These are phyloP conservation scores for Acrobasis repandana DNA, from an alignment of 2,888 invertebrate species.

Conservation along the genomic window DNA sequence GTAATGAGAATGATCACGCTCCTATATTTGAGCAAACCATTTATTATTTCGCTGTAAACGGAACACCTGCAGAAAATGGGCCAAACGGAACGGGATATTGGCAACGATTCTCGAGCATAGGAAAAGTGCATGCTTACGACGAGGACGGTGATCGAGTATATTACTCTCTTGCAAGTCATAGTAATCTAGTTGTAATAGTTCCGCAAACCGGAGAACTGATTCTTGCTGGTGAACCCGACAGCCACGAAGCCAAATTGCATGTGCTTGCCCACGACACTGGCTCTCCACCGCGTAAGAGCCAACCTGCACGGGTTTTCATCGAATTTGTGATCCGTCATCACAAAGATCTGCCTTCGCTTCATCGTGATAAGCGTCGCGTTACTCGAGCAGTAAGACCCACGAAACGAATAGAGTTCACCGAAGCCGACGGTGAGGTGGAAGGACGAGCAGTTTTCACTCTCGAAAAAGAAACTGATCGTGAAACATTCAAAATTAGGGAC, in stretches of 20 bases:
- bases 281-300: constrained; percentile 87
- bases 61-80: constrained; percentile 81
- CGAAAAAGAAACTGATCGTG: constrained; percentile 95
- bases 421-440: constrained; percentile 94
- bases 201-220: constrained; percentile 96
- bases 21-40: constrained; percentile 91
- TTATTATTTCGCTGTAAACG: constrained; percentile 90
- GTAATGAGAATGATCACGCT: constrained; percentile 96
- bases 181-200: constrained; percentile 92
- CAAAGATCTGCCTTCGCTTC: constrained; percentile 85
- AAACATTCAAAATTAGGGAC: constrained; percentile 96
- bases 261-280: constrained; percentile 93
- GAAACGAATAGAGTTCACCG: constrained; percentile 95
- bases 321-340: constrained; percentile 86
- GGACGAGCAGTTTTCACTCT: constrained; percentile 94
- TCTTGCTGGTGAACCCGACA: constrained; percentile 89
- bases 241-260: constrained; percentile 86
- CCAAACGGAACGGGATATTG: constrained; percentile 85
- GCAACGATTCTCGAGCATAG: constrained; percentile 92
- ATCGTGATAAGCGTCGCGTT: constrained; percentile 89
- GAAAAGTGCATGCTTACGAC: constrained; percentile 93
- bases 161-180: constrained; percentile 91
- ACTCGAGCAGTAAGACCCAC: constrained; percentile 97
- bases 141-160: constrained; percentile 96
- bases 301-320: constrained; percentile 89